Conservation (phyloP, 92 coral and sea anemone genomes). For the Blastomussa wellsi region DNA sequence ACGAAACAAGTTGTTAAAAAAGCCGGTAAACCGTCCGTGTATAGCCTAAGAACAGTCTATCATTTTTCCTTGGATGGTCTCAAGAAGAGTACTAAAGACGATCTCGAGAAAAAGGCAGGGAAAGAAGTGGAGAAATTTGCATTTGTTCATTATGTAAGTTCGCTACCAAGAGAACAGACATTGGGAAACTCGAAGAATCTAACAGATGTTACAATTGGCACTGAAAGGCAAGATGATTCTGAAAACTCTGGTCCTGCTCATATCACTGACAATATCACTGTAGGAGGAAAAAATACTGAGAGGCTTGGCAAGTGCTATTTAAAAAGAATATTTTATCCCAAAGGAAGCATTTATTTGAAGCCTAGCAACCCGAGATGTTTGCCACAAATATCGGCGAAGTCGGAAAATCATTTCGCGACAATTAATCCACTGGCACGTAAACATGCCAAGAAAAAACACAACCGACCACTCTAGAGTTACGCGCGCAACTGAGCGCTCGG, state of each 20-base stretch:
- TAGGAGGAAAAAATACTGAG: background rate
- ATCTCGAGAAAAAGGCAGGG: background rate
- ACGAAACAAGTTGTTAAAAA: background rate
- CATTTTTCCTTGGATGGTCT: background rate
- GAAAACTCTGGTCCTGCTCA: background rate
- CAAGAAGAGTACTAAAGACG: background rate
- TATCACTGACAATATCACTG: background rate
- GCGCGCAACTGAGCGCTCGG: slow-evolving; percentile 37
- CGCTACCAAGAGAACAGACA: background rate
- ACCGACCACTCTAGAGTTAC: slow-evolving; percentile 39
- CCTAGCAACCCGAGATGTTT: background rate
- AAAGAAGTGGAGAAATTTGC: background rate
- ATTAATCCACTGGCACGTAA: background rate
- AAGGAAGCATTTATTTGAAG: background rate
- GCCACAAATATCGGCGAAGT: slow-evolving; percentile 10
- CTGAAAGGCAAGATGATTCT: background rate
- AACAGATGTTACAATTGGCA: background rate
- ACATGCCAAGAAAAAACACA: background rate
- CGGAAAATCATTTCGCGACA: background rate
- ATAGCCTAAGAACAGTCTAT: background rate
- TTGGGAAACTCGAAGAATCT: background rate
- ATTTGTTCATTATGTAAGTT: background rate
- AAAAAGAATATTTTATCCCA: slow-evolving; percentile 29
- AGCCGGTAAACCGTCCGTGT: background rate
- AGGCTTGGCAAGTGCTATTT: slow-evolving; percentile 11